phyloP scores from a whole-genome alignment of 2,113 vertebrate species.

The Arvicanthis niloticus region DNA sequence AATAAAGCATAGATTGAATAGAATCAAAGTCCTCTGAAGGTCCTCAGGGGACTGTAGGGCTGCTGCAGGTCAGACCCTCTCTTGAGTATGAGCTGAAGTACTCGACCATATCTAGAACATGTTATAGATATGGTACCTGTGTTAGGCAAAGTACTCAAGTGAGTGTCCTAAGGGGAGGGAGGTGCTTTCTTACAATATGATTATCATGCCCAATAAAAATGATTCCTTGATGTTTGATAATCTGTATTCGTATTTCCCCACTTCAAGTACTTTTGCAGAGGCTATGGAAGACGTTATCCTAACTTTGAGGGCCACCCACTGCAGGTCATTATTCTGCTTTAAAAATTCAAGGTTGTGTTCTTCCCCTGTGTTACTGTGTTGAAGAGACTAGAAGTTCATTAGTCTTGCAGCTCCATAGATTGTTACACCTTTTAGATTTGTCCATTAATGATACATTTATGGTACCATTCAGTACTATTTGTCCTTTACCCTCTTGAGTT shows the following conservation, averaged over 20 bases:
- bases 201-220: neutral
- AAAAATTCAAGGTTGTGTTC: neutral
- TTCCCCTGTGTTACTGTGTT: neutral
- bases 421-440: neutral
- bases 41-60: neutral
- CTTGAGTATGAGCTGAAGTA: neutral
- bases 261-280: neutral
- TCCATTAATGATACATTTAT: neutral
- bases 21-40: neutral
- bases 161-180: neutral
- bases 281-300: neutral
- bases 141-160: neutral
- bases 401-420: neutral
- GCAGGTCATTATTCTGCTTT: constrained; percentile 11
- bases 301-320: neutral
- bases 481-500: neutral
- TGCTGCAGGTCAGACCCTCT: neutral
- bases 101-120: neutral
- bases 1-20: neutral
- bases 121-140: neutral
- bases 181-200: neutral
- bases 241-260: neutral
- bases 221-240: neutral
- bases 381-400: neutral
- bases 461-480: neutral